Conservation (phyloP, 2,797 vertebrate species). For the Melanotaenia boesemani region DNA sequence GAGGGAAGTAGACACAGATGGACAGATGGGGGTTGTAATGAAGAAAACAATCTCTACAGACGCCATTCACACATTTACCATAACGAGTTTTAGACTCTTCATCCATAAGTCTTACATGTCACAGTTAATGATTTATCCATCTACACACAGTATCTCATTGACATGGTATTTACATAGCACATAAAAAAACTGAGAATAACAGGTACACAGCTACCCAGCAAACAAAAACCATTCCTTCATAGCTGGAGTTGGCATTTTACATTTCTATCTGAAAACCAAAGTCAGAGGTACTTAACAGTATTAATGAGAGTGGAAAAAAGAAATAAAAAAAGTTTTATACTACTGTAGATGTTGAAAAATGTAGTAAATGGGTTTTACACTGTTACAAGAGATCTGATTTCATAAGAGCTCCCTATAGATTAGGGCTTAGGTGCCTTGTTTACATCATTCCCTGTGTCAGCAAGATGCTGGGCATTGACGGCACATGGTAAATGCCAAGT, state of each 20-base stretch:
- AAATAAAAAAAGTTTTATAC: too few species aligned
- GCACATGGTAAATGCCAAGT: neutral
- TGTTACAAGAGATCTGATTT: too few species aligned
- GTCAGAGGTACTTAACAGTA: neutral
- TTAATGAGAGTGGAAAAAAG: too few species aligned
- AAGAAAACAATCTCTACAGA: conserved; percentile 38
- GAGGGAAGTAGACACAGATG: conserved; percentile 52
- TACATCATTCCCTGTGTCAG: too few species aligned
- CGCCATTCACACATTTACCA: neutral
- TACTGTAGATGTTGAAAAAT: too few species aligned
- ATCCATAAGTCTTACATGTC: neutral
- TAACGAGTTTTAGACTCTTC: neutral
- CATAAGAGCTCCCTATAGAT: too few species aligned
- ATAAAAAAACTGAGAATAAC: neutral
- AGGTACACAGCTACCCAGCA: neutral
- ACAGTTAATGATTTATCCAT: neutral
- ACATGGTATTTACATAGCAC: neutral
- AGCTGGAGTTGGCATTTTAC: neutral
- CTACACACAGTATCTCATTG: too few species aligned
- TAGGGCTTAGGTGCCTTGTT: too few species aligned
- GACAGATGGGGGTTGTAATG: conserved; percentile 46
- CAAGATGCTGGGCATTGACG: too few species aligned
- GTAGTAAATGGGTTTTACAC: too few species aligned
- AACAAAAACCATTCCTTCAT: neutral
- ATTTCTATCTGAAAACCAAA: neutral